These are phyloP conservation scores for Trichonephila clavipes DNA, from an alignment of 1,140 invertebrate genomes.

Conservation along the genomic window DNA sequence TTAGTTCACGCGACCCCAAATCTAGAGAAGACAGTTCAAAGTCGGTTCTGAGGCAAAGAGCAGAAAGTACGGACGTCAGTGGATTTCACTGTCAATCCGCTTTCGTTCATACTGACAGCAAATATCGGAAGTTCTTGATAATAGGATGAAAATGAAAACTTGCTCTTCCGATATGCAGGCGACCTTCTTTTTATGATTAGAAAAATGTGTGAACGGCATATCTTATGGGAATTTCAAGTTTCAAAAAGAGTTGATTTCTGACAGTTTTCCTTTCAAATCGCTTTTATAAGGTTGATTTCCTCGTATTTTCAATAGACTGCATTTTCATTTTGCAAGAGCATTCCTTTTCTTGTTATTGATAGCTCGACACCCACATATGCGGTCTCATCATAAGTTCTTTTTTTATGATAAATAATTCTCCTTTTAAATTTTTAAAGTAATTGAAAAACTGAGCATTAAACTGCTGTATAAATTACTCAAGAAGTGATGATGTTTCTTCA, in stretches of 20 bases:
- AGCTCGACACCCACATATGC: not conserved
- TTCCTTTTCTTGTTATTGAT: not conserved
- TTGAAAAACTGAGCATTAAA: not conserved
- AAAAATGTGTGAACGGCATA: conserved; percentile 45
- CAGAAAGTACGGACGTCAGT: not conserved
- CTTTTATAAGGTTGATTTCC: conserved; percentile 35
- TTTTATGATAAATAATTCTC: not conserved
- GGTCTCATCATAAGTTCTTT: not conserved
- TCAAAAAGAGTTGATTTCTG: conserved; percentile 36
- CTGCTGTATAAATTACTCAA: too few relatives aligned
- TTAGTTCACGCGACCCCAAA: not conserved
- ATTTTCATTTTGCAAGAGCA: not conserved
- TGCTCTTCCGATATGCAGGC: conserved; percentile 30
- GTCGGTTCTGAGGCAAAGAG: not conserved
- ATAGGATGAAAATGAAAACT: conserved; percentile 58
- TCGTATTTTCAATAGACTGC: not conserved
- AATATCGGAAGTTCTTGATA: conserved; percentile 70
- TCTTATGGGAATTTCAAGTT: conserved; percentile 31
- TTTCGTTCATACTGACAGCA: conserved; percentile 67
- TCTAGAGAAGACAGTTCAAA: not conserved
- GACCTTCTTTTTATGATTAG: conserved; percentile 46
- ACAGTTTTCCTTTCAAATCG: conserved; percentile 26
- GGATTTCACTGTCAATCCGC: conserved; percentile 62
- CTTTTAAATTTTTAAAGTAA: not conserved
- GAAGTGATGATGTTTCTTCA: too few relatives aligned